Evolutionary conservation across 2,888 invertebrate species (phyloP).

Genomic region (Tetragnatha montana): DNA sequence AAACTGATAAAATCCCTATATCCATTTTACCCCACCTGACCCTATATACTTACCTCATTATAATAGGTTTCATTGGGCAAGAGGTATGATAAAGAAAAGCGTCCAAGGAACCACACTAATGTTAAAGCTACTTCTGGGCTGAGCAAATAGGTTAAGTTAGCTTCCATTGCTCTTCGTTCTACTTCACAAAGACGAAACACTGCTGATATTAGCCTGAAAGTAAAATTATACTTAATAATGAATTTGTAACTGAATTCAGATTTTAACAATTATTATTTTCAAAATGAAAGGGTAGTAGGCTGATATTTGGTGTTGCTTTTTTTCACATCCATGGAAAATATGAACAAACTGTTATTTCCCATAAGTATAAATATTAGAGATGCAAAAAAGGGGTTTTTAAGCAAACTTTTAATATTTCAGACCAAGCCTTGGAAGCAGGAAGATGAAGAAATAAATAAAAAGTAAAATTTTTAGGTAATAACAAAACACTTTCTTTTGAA

Average conservation of each 20-base stretch:
- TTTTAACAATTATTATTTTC: neutral
- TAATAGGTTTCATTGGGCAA: constrained; percentile 81
- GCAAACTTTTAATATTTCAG: neutral
- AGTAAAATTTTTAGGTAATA: no score
- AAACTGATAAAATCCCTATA: no score
- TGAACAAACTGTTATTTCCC: no score
- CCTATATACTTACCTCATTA: constrained; percentile 77
- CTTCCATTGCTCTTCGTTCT: constrained; percentile 84
- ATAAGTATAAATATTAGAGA: no score
- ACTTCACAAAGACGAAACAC: constrained; percentile 85
- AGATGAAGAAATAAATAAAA: no score
- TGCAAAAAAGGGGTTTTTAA: neutral
- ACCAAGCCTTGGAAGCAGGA: neutral
- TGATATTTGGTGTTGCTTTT: neutral
- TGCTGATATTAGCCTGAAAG: constrained; percentile 81
- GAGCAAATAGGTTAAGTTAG: constrained; percentile 82
- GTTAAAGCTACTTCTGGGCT: constrained; percentile 88
- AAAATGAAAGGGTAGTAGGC: neutral
- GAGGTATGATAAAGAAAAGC: constrained; percentile 86
- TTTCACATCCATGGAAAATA: no score
- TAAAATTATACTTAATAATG: neutral
- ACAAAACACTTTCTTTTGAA: neutral
- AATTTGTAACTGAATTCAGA: neutral
- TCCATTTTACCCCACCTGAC: no score
- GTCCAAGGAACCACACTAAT: constrained; percentile 86